Conservation (phyloP, 2,113 vertebrate species). For the Pitta sordida region DNA sequence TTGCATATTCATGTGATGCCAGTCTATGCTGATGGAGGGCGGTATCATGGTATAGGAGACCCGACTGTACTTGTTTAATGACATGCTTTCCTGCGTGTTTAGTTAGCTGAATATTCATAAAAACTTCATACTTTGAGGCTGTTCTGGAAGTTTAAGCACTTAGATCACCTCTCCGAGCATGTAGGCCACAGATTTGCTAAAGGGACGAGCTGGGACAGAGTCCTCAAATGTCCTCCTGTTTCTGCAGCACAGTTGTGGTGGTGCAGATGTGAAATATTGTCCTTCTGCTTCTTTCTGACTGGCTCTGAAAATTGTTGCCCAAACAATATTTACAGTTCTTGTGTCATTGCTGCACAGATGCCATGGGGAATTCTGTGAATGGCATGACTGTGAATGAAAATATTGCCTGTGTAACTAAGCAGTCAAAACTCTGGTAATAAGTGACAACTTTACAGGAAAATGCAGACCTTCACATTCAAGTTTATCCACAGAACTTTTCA, state of each 20-base stretch:
- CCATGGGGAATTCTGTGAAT: neutral
- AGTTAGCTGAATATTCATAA: neutral
- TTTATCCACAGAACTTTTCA: neutral
- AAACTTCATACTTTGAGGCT: neutral
- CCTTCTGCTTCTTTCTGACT: neutral
- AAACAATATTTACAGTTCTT: neutral
- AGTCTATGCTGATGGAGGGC: too few relatives aligned
- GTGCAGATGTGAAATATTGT: neutral
- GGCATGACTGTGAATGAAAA: neutral
- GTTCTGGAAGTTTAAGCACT: neutral
- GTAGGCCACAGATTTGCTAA: neutral
- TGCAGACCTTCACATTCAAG: neutral
- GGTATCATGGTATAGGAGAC: too few relatives aligned
- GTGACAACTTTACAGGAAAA: neutral
- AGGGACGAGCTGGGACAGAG: neutral
- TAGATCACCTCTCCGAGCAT: neutral
- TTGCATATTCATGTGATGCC: too few relatives aligned
- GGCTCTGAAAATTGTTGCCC: neutral
- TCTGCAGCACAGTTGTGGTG: neutral
- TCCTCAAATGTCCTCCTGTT: neutral
- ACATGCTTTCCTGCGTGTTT: neutral
- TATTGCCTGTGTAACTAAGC: neutral
- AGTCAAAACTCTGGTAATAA: neutral
- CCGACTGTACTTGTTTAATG: neutral
- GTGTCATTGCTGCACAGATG: neutral